phyloP scores from a whole-genome alignment of 2,888 invertebrate species.

The Andrena flavipes region DNA sequence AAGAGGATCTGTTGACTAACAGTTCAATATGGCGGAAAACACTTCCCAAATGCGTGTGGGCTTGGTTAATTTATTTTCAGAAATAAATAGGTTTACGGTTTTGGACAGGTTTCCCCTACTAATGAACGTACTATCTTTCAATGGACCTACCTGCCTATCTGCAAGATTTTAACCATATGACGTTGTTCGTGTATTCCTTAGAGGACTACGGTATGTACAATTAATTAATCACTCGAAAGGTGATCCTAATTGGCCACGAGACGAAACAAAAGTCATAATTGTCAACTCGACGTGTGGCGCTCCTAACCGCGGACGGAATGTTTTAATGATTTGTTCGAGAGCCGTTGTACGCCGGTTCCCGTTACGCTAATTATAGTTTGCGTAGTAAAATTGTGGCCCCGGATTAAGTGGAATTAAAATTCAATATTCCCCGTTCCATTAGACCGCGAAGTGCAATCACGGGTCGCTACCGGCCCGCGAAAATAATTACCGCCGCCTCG shows the following conservation, averaged over 20 bases:
- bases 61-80: too few relatives aligned
- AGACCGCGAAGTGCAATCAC: constrained; percentile 33
- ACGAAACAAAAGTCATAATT: constrained; percentile 11
- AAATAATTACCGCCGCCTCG: constrained; percentile 40
- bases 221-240: constrained; percentile 20
- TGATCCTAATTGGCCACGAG: constrained; percentile 19
- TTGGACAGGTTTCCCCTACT: too few relatives aligned
- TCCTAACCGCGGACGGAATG: constrained; percentile 20
- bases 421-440: constrained; percentile 51
- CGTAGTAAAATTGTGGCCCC: constrained; percentile 29
- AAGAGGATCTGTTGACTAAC: too few relatives aligned
- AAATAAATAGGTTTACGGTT: too few relatives aligned
- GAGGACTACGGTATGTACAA: constrained; percentile 17
- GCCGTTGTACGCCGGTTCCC: constrained; percentile 41
- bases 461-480: neutral
- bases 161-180: neutral
- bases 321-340: constrained; percentile 46
- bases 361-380: constrained; percentile 60
- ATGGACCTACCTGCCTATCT: too few relatives aligned
- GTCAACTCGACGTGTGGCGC: constrained; percentile 8
- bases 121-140: too few relatives aligned
- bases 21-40: too few relatives aligned
- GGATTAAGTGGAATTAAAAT: constrained; percentile 57
- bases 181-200: neutral
- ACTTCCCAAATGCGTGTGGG: too few relatives aligned